phyloP scores from a whole-genome alignment of 2,113 vertebrate genomes.

The Tichodroma muraria region DNA sequence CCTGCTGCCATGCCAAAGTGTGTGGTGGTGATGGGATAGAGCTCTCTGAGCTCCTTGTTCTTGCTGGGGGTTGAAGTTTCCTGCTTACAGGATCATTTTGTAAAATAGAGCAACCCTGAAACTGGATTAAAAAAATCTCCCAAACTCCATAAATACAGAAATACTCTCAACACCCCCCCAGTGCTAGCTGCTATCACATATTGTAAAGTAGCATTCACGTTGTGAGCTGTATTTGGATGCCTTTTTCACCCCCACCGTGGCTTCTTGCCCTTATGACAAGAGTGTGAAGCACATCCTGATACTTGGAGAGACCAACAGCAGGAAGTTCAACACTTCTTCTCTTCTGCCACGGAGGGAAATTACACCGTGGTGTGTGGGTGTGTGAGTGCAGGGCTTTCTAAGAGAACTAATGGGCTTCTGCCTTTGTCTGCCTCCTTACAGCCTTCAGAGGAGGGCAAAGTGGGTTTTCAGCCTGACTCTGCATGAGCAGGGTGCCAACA shows the following conservation, averaged over 20 bases:
- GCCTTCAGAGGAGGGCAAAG: not conserved
- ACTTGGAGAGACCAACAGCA: not conserved
- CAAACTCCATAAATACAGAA: not conserved
- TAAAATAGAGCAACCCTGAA: not conserved
- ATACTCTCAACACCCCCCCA: not conserved
- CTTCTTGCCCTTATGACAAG: not conserved
- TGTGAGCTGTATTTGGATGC: not conserved
- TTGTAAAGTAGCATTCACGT: not conserved
- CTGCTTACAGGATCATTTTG: not conserved
- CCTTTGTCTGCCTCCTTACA: not conserved
- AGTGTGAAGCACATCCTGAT: not conserved
- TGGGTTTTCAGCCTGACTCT: not conserved
- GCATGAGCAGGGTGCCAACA: not conserved
- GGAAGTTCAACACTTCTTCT: not conserved
- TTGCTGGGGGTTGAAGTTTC: not conserved
- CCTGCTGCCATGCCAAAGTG: not conserved
- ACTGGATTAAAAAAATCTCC: not conserved
- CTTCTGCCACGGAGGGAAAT: not conserved
- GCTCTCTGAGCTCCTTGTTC: not conserved
- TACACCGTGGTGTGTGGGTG: not conserved
- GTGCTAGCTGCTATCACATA: not conserved
- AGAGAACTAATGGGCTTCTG: not conserved
- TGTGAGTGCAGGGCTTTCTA: not conserved
- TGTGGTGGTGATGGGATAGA: accelerated
- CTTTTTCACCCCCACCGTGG: not conserved